phyloP scores from a whole-genome alignment of 2,797 vertebrate species.

The Epinephelus malabaricus region DNA sequence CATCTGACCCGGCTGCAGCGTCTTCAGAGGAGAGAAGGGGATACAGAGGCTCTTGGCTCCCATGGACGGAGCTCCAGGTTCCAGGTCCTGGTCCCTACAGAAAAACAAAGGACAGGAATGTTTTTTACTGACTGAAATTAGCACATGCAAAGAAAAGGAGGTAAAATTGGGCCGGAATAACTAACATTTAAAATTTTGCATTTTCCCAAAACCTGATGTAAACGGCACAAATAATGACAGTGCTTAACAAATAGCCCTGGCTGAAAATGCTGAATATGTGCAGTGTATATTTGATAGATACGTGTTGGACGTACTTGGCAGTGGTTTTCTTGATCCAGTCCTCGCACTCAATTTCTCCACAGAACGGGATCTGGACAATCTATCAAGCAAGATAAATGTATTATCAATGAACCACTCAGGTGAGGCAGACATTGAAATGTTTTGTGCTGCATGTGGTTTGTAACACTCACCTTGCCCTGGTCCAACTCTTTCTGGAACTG shows the following conservation, averaged over 20 bases:
- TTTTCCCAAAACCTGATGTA: neutral
- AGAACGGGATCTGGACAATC: conserved; percentile 98
- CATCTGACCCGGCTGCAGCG: conserved; percentile 88
- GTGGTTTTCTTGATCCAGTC: conserved; percentile 99
- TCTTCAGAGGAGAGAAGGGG: conserved; percentile 92
- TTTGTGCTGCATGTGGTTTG: neutral
- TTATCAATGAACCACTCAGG: neutral
- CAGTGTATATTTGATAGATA: neutral
- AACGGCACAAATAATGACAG: neutral
- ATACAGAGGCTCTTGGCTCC: conserved; percentile 98
- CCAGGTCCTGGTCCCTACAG: conserved; percentile 95
- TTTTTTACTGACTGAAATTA: neutral
- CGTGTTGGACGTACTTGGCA: conserved; percentile 88
- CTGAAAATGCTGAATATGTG: neutral
- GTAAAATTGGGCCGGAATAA: neutral
- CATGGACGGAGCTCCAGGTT: conserved; percentile 97
- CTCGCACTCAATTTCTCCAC: conserved; percentile 94
- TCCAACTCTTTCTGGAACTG: conserved; percentile 95
- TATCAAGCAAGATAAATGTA: conserved; percentile 59
- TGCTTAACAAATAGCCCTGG: neutral
- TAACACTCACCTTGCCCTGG: conserved; percentile 90
- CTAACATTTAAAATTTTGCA: neutral
- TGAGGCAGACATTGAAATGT: neutral
- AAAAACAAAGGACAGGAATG: conserved; percentile 9
- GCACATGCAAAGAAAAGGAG: neutral